Evolutionary conservation across 2,797 vertebrate genomes (phyloP).

Genomic region (Chelmon rostratus): DNA sequence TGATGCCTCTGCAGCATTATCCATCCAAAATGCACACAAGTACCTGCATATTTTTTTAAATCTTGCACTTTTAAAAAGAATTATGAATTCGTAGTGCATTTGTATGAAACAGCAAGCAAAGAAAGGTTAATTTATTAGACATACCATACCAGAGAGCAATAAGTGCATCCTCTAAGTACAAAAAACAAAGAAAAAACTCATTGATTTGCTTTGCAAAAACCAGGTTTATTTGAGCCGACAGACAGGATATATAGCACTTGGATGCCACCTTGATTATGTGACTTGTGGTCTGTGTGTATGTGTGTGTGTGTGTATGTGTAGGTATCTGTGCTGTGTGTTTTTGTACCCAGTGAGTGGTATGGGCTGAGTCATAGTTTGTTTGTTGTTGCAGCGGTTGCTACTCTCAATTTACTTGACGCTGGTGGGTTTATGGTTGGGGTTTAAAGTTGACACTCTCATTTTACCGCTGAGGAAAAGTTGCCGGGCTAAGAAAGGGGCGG

Average conservation of each 20-base stretch:
- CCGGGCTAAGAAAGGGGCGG: slow-evolving; percentile 46
- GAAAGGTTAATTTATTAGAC: neutral
- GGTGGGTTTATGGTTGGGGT: slow-evolving; percentile 78
- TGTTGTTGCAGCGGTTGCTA: slow-evolving; percentile 67
- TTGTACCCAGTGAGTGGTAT: slow-evolving; percentile 12
- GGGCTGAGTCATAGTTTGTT: slow-evolving; percentile 64
- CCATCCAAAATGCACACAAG: slow-evolving; percentile 14
- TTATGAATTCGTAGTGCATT: neutral
- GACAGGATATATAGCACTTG: neutral
- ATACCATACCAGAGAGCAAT: neutral
- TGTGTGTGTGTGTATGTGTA: slow-evolving; percentile 8
- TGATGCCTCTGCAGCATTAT: slow-evolving; percentile 34
- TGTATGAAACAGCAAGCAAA: neutral
- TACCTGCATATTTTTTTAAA: slow-evolving; percentile 33
- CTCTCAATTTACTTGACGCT: slow-evolving; percentile 82
- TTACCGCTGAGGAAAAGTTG: slow-evolving; percentile 48
- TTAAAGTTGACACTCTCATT: slow-evolving; percentile 68
- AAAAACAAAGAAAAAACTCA: neutral
- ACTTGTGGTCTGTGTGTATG: slow-evolving; percentile 32
- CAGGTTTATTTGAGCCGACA: neutral
- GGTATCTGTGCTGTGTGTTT: slow-evolving; percentile 9
- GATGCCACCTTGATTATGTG: slow-evolving; percentile 9
- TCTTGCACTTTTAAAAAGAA: slow-evolving; percentile 38
- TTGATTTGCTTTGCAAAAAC: neutral
- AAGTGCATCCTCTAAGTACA: neutral